Evolutionary conservation across 2,888 invertebrate genomes (phyloP).

Genomic region (Icerya purchasi): DNA sequence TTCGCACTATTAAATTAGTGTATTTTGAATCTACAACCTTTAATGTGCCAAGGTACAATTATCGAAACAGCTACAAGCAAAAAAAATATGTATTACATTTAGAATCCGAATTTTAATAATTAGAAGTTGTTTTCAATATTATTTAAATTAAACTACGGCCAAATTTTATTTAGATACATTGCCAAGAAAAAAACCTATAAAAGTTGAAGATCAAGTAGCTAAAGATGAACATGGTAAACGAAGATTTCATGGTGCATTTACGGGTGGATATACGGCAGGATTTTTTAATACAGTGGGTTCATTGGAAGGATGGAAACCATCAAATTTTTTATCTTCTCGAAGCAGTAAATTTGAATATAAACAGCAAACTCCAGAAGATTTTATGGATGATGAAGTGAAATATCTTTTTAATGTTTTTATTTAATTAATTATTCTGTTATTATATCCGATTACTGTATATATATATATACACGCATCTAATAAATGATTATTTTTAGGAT

Average conservation of each 20-base stretch:
- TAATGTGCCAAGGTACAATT: too few relatives aligned
- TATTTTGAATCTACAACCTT: too few relatives aligned
- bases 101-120: too few relatives aligned
- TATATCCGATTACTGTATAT: too few relatives aligned
- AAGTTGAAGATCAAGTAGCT: constrained; percentile 68
- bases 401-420: too few relatives aligned
- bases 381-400: constrained; percentile 81
- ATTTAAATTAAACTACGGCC: neutral
- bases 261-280: constrained; percentile 94
- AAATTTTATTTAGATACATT: constrained; percentile 3
- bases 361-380: constrained; percentile 64
- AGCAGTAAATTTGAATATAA: constrained; percentile 34
- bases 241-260: constrained; percentile 96
- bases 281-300: constrained; percentile 93
- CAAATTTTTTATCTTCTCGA: constrained; percentile 74
- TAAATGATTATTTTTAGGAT: constrained; percentile 39
- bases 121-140: too few relatives aligned
- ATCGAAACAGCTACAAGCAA: too few relatives aligned
- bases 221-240: constrained; percentile 71
- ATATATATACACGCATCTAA: too few relatives aligned
- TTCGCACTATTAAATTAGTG: too few relatives aligned
- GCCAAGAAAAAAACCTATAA: constrained; percentile 36
- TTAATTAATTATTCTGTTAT: too few relatives aligned
- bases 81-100: too few relatives aligned
- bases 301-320: constrained; percentile 83